phyloP scores from a whole-genome alignment of 2,888 invertebrate genomes.

The Hecatera dysodea region DNA sequence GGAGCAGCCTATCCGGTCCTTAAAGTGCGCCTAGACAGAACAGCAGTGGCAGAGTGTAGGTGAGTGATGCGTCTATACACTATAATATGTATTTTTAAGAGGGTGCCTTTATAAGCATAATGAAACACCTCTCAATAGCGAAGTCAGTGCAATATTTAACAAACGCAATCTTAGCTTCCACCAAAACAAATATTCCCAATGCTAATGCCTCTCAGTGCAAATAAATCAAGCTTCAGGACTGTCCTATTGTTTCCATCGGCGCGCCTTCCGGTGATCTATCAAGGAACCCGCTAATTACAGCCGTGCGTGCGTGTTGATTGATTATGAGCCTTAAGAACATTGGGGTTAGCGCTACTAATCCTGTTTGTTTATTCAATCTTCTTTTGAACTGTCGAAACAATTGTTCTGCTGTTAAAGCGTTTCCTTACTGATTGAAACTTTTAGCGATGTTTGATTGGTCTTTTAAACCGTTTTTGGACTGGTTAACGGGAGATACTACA shows the following conservation, averaged over 20 bases:
- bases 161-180: constrained; percentile 13
- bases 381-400: constrained; percentile 28
- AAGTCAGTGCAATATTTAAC: not conserved
- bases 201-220: constrained; percentile 44
- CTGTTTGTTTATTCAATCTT: constrained; percentile 29
- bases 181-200: constrained; percentile 47
- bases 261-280: constrained; percentile 63
- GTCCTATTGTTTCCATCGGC: constrained; percentile 55
- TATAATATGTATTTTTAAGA: no score
- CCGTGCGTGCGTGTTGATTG: constrained; percentile 60
- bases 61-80: no score
- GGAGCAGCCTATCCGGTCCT: no score
- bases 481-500: not conserved
- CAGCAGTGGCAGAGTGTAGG: no score
- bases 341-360: constrained; percentile 24
- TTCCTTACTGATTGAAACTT: constrained; percentile 7
- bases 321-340: constrained; percentile 48
- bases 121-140: not conserved
- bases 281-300: constrained; percentile 60
- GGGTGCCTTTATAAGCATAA: not conserved
- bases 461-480: not conserved
- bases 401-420: constrained; percentile 18
- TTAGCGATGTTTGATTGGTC: not conserved
- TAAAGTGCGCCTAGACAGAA: no score
- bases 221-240: constrained; percentile 51